Evolutionary conservation across 2,113 vertebrate genomes (phyloP), one percentile per base, ranked within the genome.

Genomic region (Acrocephalus kingi): DNA sequence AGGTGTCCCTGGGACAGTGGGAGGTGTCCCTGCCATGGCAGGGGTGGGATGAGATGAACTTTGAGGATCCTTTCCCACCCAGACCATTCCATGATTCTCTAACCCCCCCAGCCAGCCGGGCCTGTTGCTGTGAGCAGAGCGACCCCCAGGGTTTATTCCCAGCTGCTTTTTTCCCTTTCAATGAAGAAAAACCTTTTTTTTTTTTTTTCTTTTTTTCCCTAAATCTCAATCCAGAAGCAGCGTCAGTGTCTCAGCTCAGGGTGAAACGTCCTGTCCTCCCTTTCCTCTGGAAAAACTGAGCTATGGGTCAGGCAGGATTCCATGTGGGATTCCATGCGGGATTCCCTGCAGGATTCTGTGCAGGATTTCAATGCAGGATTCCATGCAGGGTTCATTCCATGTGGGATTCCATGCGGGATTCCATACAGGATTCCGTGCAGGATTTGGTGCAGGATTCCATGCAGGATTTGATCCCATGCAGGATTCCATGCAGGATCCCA

Each of bases 21-120:
- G 2, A 68, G n/a, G 33, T 33, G 54, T 69, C 66, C 66, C 45
- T 46, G 30, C 54, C 54, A 27, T 27, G 43, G 35, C 77, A 55
- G 46, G 46, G 46, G 17, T 43, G 75, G 18, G 1, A n/a, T 19
- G 17, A 49, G 39, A 0, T 5, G 52, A 7, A 9, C 1, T 82
- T 10, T 41, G 35, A 0, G 11, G 17, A 0, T 22, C 35, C 30
- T 8, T 41, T 49, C 45, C 35, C 9, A 23, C 1, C 66, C 66
- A 19, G 19, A 19, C 11, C 45, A 27, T 10, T 18, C 31, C 51
- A 3, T 4, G 41, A 5, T 7, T 56, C n/a, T 14, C 3, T 10
- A 22, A 5, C 16, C 20, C 35, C 17, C 28, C 56, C 13, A 14
- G 41, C 6, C 46, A 67, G 68, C 68, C 4, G 4, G 13, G 77